A percentile compares a stretch with the other conserved stretches of the same genome.
phyloP scores from a whole-genome alignment of 2,797 vertebrate species.

The Anomalospiza imberbis region DNA sequence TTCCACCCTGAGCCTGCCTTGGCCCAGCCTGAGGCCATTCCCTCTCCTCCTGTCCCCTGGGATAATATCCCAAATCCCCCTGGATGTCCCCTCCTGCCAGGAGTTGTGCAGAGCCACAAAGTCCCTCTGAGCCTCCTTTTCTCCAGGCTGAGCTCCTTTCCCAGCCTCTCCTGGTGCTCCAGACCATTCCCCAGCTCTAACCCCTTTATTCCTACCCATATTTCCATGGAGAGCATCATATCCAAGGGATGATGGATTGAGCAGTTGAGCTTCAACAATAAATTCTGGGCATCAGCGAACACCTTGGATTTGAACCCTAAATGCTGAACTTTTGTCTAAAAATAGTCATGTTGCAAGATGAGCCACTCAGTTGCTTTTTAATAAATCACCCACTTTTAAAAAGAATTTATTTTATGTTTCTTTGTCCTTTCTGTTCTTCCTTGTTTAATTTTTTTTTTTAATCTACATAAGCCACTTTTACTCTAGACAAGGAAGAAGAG shows the following conservation, averaged over 20 bases:
- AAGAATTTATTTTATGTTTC: not conserved
- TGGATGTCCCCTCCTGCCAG: not conserved
- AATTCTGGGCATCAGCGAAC: not conserved
- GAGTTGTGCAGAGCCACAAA: not conserved
- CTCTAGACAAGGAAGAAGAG: not conserved
- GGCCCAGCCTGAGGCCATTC: not conserved
- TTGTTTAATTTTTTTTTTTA: not conserved
- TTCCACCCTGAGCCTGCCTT: not conserved
- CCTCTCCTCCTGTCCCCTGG: not conserved
- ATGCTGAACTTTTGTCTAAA: not conserved
- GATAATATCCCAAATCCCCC: not conserved
- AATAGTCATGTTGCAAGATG: not conserved
- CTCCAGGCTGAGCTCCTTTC: not conserved
- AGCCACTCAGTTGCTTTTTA: not conserved
- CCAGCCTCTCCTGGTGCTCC: not conserved
- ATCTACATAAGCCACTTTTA: not conserved
- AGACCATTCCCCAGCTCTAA: not conserved
- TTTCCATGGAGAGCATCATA: not conserved
- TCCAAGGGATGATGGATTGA: not conserved
- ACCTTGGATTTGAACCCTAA: not conserved
- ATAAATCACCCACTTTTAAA: not conserved
- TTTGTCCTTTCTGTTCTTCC: not conserved
- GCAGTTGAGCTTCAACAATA: not conserved
- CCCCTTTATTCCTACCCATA: not conserved
- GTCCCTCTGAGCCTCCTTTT: not conserved